Base-by-base conservation (phyloP, 2,888 invertebrate species). In the Campoplex nolae region DNA sequence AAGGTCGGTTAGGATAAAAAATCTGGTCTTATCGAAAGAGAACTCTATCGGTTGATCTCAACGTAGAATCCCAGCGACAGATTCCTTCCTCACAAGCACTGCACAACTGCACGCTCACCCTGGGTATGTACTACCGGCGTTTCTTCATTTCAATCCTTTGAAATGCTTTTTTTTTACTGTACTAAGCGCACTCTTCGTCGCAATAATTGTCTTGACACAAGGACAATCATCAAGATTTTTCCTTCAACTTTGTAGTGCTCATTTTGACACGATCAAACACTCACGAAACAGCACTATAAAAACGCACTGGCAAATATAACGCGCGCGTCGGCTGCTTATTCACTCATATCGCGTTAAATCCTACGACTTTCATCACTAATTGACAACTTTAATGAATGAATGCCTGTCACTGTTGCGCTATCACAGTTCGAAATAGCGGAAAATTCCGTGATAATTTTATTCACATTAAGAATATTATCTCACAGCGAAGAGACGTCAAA, bases 61-160 rank as follows among this genome's bases (percentile, higher is more conserved):
- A 62, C 18, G 28, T 42, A 68, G 54, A 68, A 54, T 78, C 78
- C 78, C 62, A 16, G 35, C 48, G 67, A 18, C 23, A 32, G 35
- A 48, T 58, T 54, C 58, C 3, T 82, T 38, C 51, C 8, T 48
- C 58, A 75, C 58, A 75, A 75, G 16, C 84, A 87, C 86, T 77
- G 38, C 83, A 87, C 84, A 54, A 65, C 68, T 28, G 65, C 78
- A 73, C 86, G 71, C 80, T 76, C 84, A 77, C 80, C 11, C 48
- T 35, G 51, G n/a, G n/a, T 65, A 28, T 23, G 13, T 80, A 73
- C 75, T 82, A 87, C 73, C 87, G 87, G 83, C 76, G 85, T 85
- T 87, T 87, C 67, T 79, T 75, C 87, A 87, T 83, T 18, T 80
- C 87, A 76, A 32, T 58, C 75, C 71, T 48, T 35, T 23, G 13